Evolutionary conservation across 2,888 invertebrate genomes (phyloP), one percentile per base, ranked within the genome.

Genomic region (Drosophila mimetica): DNA sequence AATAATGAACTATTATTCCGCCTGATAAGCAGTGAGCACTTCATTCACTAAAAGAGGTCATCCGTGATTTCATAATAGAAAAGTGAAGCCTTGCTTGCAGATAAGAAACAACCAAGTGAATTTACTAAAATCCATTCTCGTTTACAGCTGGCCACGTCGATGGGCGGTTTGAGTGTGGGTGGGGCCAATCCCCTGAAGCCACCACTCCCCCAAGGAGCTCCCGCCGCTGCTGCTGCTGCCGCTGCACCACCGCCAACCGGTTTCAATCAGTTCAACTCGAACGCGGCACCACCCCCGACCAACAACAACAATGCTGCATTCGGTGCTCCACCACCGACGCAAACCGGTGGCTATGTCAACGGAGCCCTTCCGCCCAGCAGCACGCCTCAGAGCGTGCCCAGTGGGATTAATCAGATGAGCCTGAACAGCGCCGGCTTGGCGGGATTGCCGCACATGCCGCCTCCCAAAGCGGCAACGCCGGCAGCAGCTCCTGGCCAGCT

Each of bases 371-470:
- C 73, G 36, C 58, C 34, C 6, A 59, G 63, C 20, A 48, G 39
- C 34, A 74, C 71, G 0, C 74, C 75, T 9, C 91, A 91, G 64
- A 79, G 82, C 51, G 77, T 86, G 20, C 61, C 84, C 13, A 77
- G 83, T 42, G 86, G 86, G 6, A 72, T 75, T 0, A 83, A 88
- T 58, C 91, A 90, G 79, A 91, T 91, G 91, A 88, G 86, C 25
- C 71, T 91, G 6, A 90, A 89, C 48, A 90, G 90, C 51, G 84
- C 86, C 39, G 88, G 69, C 50, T 71, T 90, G 61, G 85, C 89
- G 51, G 92, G 75, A 5, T 75, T 91, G 75, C 91, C 91, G 8
- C 91, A 91, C 48, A 91, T 91, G 91, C 91, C 91, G 16, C 90
- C 91, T 50, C 83, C 85, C 22, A 90, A 86, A 51, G 18, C 83